Evolutionary conservation across 2,888 invertebrate species (phyloP), one percentile per base, ranked within the genome.

Genomic region (Aporophyla nigra): DNA sequence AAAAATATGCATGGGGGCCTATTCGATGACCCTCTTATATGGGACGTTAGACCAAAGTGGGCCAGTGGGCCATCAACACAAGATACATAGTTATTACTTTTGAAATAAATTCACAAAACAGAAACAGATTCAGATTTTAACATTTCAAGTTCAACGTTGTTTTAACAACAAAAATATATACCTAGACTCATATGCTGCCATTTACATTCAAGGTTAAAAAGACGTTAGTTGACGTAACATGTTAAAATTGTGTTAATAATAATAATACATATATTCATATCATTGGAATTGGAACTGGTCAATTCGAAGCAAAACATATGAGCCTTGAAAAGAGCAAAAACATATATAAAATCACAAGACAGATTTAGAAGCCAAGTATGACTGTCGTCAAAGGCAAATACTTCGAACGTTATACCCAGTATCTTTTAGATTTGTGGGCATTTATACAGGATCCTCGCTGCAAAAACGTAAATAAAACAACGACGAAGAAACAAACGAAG

Each of bases 181-280:
- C 65, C 51, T 70, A 73, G n/a, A 75, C 54, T 40, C 16, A 19
- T 74, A 62, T 66, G 51, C 21, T 54, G 74, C 24, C 65, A 81
- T 83, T 80, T 70, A 51, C 24, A 83, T 80, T 83, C 84, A 87
- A 87, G 87, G 87, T 83, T 19, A 74, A 71, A 68, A 76, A 80
- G 78, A 74, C 65, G 71, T 56, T 43, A 14, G 70, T 74, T 72
- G 76, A 76, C 78, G 79, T 79, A 78, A 78, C 43, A 62, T 53
- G 54, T 49, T 76, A 76, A 69, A 68, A 84, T 76, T 69, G 70
- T 80, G 66, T 71, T 65, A 72, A 78, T 70, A 43, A 71, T n/a
- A n/a, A n/a, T n/a, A n/a, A n/a, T n/a, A n/a, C n/a, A n/a, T n/a
- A n/a, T 51, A 82, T 61, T 73, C 53, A 59, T 63, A 62, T 66